These are phyloP conservation scores for Podarcis siculus DNA, from an alignment of 2,797 vertebrate species.

Conservation along the genomic window DNA sequence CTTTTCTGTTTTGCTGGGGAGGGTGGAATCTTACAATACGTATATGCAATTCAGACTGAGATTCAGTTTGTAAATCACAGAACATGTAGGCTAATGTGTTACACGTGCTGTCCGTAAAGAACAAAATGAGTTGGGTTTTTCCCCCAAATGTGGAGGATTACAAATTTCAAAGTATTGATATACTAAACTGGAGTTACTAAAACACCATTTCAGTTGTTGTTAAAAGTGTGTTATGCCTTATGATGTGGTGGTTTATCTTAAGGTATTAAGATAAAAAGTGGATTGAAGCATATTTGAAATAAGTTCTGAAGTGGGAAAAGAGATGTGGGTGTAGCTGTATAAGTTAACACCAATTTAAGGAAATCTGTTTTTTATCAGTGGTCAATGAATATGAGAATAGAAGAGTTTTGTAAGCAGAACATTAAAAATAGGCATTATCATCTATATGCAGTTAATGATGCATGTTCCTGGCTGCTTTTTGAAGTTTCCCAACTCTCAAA, in stretches of 20 bases:
- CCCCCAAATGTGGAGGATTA: background rate
- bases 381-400: background rate
- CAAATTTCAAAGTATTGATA: background rate
- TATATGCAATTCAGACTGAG: background rate
- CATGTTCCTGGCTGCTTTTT: background rate
- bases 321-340: background rate
- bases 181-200: background rate
- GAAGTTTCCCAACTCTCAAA: background rate
- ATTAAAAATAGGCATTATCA: background rate
- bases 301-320: background rate
- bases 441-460: background rate
- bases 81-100: background rate
- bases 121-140: no score
- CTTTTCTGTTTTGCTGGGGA: background rate
- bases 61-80: background rate
- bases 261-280: background rate
- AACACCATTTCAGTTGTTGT: background rate
- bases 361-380: background rate
- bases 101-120: background rate
- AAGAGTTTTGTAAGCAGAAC: background rate
- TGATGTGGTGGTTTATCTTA: background rate
- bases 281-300: background rate
- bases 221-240: background rate
- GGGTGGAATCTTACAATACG: background rate
- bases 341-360: background rate